Base-by-base conservation (phyloP, 2,797 vertebrate species). In the Micrastur ruficollis region DNA sequence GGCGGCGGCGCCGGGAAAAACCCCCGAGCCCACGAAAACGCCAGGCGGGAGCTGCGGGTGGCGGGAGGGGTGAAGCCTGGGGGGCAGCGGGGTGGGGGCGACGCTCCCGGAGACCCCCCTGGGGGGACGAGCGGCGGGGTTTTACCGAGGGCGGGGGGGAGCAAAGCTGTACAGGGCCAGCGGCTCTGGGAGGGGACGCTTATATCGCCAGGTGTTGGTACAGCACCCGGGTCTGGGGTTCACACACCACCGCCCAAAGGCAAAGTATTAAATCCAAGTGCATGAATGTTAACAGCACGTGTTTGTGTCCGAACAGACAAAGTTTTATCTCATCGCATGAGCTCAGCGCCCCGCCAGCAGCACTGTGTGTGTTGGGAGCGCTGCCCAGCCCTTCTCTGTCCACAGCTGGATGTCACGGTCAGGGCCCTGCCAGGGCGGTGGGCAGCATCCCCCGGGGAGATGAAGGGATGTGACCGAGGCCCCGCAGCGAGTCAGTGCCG, bases 161-260 rank as follows among this genome's bases (percentile, higher is more conserved):
- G n/a, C 16, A 4, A 61, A 83, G 67, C n/a, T 8, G 2, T 7
- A 1, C 8, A 5, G 82, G 86, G 79, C 36, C 25, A n/a, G 23
- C 19, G 6, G 86, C 42, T 25, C 14, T 22, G 72, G 50, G 15
- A 21, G 52, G 27, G 56, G 61, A 34, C 9, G n/a, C 42, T 36
- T 6, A 32, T 18, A 22, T 5, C 68, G 2, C 31, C 71, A 1
- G 47, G 17, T 14, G 72, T 9, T 27, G 3, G 0, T 0, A 5
- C 12, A 23, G 71, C 71, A 55, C 73, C 73, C 4, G 8, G 36
- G 9, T 6, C 56, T 5, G 70, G 32, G 63, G 19, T 7, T 74
- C 71, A 3, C 79, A 2, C 50, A 0, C 12, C 75, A 3, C 14
- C 16, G 0, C 46, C 29, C 40, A 1, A 5, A 50, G 12, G 11